Evolutionary conservation across 2,888 invertebrate genomes (phyloP), one percentile per base, ranked within the genome.

Genomic region (Cerceris rybyensis): DNA sequence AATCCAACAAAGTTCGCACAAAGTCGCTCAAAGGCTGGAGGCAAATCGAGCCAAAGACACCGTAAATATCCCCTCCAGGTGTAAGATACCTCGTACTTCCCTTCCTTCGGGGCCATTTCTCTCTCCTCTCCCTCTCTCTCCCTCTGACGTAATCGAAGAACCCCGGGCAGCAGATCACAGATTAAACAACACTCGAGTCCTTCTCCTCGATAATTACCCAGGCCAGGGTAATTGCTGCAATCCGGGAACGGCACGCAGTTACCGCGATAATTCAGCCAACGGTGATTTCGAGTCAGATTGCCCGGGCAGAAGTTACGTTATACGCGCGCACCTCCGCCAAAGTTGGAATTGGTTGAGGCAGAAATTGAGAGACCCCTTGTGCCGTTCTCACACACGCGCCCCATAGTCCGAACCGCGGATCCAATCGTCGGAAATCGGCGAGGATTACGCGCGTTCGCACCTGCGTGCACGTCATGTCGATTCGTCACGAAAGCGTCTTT

Each of bases 261-360:
- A 89, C 89, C 86, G 86, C 88, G 91, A 92, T 92, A 91, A 92
- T 92, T 92, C 89, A 90, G 83, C 89, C 84, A 90, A 89, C 88
- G 89, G 91, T 90, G 91, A 91, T 91, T 92, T 85, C 89, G 88
- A 91, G 88, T 89, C 88, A 89, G 91, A 91, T 92, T 91, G 91
- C 89, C 86, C 85, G 83, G 88, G 90, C 87, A 90, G 88, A 89
- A 91, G 91, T 91, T 91, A 89, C 88, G 88, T 89, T 83, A 84
- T 82, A 78, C 86, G 83, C 82, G 78, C 78, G 82, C 49, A 71
- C 68, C 85, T 83, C 81, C 79, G 86, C 87, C 88, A 86, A 92
- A 91, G 90, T 92, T 92, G 91, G 88, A 91, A 91, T 91, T 91
- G 91, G 89, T 90, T 90, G 87, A 82, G 74, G 85, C 72, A 76